phyloP scores from a whole-genome alignment of 2,888 invertebrate species.

The Euzophera pinguis region DNA sequence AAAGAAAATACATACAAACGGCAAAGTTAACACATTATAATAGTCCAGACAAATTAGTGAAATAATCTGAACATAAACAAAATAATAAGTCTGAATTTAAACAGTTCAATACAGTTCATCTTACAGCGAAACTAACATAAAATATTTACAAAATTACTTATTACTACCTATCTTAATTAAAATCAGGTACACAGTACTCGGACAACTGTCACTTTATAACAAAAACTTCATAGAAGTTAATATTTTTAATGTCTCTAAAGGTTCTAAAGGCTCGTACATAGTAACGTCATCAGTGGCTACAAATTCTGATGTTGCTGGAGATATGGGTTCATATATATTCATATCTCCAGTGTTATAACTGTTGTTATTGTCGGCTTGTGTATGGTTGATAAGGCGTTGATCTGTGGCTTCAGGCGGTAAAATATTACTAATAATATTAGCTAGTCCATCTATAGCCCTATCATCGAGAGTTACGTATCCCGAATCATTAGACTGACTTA shows the following conservation, averaged over 20 bases:
- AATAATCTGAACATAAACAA: too few species aligned
- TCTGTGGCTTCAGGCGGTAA: constrained; percentile 23
- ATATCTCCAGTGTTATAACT: too few species aligned
- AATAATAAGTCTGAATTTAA: too few species aligned
- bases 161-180: too few species aligned
- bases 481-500: constrained; percentile 38
- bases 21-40: too few species aligned
- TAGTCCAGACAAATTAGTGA: too few species aligned
- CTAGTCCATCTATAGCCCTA: constrained; percentile 35
- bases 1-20: too few species aligned
- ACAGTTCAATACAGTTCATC: too few species aligned
- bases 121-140: too few species aligned
- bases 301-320: constrained; percentile 34
- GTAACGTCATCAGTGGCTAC: not conserved
- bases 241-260: constrained; percentile 30
- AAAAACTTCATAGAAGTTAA: constrained; percentile 27
- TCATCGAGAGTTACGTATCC: constrained; percentile 51
- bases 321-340: constrained; percentile 49
- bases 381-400: constrained; percentile 1
- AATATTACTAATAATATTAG: constrained; percentile 35
- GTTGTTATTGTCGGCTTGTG: constrained; percentile 12
- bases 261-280: constrained; percentile 13
- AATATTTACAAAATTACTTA: too few species aligned
- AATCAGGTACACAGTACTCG: too few species aligned
- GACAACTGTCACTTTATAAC: not conserved